Evolutionary conservation across 2,797 vertebrate genomes (phyloP).

Genomic region (Onychomys torridus): DNA sequence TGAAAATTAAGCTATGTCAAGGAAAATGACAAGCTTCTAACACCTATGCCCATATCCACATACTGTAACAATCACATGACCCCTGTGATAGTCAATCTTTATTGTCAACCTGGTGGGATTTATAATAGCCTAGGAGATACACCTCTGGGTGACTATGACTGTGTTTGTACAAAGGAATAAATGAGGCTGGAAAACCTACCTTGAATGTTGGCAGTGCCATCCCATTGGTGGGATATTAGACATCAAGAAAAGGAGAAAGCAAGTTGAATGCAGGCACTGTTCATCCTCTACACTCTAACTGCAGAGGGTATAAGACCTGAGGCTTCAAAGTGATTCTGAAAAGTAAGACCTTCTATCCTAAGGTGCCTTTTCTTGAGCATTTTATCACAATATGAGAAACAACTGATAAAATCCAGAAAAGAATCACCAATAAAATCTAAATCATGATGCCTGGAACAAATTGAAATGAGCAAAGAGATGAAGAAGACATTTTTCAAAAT

Average conservation of each 20-base stretch:
- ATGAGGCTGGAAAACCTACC: too few species aligned
- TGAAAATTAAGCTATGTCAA: neutral
- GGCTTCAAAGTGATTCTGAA: neutral
- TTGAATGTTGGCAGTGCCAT: too few species aligned
- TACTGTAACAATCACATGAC: neutral
- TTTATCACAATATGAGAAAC: neutral
- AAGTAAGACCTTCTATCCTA: neutral
- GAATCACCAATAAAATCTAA: neutral
- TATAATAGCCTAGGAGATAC: neutral
- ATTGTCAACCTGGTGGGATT: neutral
- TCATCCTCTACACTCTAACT: neutral
- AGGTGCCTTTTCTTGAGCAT: neutral
- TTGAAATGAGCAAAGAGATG: neutral
- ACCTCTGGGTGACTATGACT: neutral
- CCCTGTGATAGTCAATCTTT: neutral
- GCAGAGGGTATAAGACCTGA: neutral
- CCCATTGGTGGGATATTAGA: neutral
- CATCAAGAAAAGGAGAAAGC: neutral
- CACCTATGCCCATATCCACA: neutral
- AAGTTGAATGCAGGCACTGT: neutral
- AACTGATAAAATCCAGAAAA: neutral
- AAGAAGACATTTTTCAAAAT: slow-evolving; percentile 30
- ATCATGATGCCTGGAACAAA: neutral
- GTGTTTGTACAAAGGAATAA: neutral
- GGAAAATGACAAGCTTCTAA: neutral